Conservation (phyloP, 2,888 invertebrate genomes). For the Orchesella flavescens region DNA sequence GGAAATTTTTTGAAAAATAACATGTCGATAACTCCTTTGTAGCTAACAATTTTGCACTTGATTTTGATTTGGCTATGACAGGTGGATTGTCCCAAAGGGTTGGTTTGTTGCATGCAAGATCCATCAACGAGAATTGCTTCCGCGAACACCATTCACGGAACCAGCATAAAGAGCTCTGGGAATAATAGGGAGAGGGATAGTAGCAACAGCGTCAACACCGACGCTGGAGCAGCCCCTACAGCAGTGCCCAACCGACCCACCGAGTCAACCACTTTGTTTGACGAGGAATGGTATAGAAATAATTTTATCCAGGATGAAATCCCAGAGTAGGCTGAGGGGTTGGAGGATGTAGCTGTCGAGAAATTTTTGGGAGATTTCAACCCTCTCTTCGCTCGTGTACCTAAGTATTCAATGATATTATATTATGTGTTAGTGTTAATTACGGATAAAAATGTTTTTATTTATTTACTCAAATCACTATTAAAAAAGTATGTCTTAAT, state of each 20-base stretch:
- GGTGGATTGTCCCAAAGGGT: constrained; percentile 66
- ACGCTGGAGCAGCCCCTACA: background rate
- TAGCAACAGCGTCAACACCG: background rate
- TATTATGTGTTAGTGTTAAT: background rate
- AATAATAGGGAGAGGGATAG: too few species aligned
- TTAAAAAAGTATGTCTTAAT: background rate
- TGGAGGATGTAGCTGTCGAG: constrained; percentile 8
- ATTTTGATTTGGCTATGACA: constrained; percentile 13
- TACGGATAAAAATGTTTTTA: background rate
- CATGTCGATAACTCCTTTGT: background rate
- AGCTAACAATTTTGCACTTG: background rate
- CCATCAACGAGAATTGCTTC: constrained; percentile 25
- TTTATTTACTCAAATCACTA: background rate
- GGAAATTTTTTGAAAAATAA: background rate
- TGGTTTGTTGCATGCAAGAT: constrained; percentile 60
- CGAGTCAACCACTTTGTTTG: constrained; percentile 44
- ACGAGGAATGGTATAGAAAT: constrained; percentile 46
- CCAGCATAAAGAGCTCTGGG: constrained; percentile 4
- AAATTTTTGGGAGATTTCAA: background rate
- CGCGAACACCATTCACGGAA: constrained; percentile 32
- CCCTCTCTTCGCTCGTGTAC: too few species aligned
- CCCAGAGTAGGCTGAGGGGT: constrained; percentile 36
- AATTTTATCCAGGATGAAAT: constrained; percentile 55
- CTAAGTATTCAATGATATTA: background rate
- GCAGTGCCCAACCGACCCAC: background rate